Evolutionary conservation across 2,888 invertebrate genomes (phyloP), one percentile per base, ranked within the genome.

Genomic region (Sarcophaga variegata): DNA sequence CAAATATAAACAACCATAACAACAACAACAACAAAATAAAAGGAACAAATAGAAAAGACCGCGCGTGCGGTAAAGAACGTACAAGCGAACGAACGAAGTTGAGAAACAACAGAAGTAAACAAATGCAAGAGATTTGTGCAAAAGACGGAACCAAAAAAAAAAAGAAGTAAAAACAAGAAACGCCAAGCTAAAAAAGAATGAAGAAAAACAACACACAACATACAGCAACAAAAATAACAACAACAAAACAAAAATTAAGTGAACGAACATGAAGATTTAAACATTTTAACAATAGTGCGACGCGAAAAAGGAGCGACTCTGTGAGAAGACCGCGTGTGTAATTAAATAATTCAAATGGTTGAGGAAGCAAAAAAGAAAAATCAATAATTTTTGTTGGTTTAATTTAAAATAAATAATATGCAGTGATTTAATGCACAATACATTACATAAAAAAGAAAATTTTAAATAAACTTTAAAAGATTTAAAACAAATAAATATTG

Each of bases 241-340:
- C 37, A 66, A 66, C 63, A 81, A 76, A 54, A 81, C 54, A 37
- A 83, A 80, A 79, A 76, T 80, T 79, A 80, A 86, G 64, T 79
- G 77, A 78, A 72, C 37, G 59, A 83, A 60, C 78, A 66, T 75
- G 77, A 85, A 83, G 81, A 79, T 86, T 82, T 83, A 80, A 85
- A 83, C 79, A 86, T 86, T 83, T 86, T 86, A 86, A 86, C 80
- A 83, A 86, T 83, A 83, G 80, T 80, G 62, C 76, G 79, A 86
- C 76, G 66, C 77, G 79, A 86, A 83, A 82, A 86, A 86, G 86
- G 86, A 86, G 85, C 80, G 62, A 83, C 37, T 22, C 49, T 54
- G 62, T 45, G 25, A 49, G 17, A 10, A 81, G 74, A 81, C 83
- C 78, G 83, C 81, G 87, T 82, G 74, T 82, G 79, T 76, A 81